These are phyloP conservation scores for Temnopleurus reevesii DNA, from an alignment of 53 echinoderm and acorn worm genomes.

Conservation along the genomic window DNA sequence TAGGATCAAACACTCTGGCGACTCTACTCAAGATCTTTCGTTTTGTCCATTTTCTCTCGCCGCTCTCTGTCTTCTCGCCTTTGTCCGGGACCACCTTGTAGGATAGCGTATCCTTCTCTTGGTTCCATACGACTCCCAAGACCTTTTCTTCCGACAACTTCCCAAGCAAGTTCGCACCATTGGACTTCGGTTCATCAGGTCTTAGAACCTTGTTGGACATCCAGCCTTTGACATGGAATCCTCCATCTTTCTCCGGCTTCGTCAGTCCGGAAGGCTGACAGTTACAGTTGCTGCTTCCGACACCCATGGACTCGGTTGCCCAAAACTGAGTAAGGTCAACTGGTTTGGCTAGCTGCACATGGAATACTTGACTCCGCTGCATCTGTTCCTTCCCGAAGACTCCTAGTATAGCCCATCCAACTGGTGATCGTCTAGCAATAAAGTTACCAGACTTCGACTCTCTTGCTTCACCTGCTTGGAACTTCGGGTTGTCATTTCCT, in stretches of 20 bases:
- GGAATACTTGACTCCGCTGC: constrained; percentile 37
- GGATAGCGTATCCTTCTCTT: constrained; percentile 17
- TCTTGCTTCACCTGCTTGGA: constrained; percentile 50
- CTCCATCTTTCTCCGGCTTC: constrained; percentile 16
- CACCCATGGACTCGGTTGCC: constrained; percentile 66
- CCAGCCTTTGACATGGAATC: not conserved
- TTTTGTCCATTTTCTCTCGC: constrained; percentile 51
- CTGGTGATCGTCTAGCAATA: constrained; percentile 45
- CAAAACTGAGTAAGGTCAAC: constrained; percentile 63
- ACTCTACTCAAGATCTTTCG: constrained; percentile 64
- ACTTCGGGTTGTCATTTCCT: constrained; percentile 53
- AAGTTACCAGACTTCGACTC: constrained; percentile 26
- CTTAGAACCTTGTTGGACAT: not conserved
- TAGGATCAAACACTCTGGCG: constrained; percentile 68
- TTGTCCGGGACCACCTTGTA: too few species aligned
- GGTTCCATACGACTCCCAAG: constrained; percentile 38
- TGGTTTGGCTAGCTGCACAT: constrained; percentile 50
- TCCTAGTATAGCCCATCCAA: constrained; percentile 68
- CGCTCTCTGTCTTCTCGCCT: not conserved
- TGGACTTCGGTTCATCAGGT: not conserved
- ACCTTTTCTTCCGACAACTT: constrained; percentile 48
- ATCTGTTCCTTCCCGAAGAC: not conserved
- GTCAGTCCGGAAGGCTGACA: constrained; percentile 38
- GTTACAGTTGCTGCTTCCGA: constrained; percentile 12
- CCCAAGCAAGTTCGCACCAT: not conserved